A percentile compares a stretch with the other conserved stretches of the same genome.
Evolutionary conservation across 2,888 invertebrate species (phyloP).

Genomic region (Drosophila paranaensis): DNA sequence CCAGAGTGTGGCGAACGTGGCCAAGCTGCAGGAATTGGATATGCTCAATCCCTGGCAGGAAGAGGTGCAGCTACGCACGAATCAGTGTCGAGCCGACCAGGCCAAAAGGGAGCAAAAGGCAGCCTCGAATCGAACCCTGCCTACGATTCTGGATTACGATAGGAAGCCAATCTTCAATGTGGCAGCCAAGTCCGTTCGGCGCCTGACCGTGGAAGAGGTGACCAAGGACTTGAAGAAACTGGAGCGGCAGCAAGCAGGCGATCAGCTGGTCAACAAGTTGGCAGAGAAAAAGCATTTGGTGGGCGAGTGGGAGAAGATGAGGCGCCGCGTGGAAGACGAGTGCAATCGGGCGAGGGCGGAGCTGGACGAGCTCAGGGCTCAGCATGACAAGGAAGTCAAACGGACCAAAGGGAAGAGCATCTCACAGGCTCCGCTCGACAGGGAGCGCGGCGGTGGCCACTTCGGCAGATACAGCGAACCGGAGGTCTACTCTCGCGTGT

Average conservation of each 20-base stretch:
- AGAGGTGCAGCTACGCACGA: not conserved
- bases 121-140: not conserved
- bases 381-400: not conserved
- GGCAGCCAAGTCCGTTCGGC: not conserved
- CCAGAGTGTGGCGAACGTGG: not conserved
- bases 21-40: not conserved
- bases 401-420: not conserved
- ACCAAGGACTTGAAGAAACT: conserved; percentile 1
- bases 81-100: not conserved
- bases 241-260: not conserved
- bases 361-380: conserved; percentile 3
- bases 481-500: rapidly evolving
- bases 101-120: not conserved
- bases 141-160: not conserved
- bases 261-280: conserved; percentile 11
- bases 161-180: not conserved
- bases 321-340: conserved; percentile 27
- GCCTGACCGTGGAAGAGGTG: not conserved
- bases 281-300: conserved; percentile 20
- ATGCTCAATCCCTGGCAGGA: conserved; percentile 20
- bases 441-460: conserved; percentile 35
- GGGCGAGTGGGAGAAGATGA: conserved; percentile 33
- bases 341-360: conserved; percentile 25
- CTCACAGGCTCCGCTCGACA: not conserved
- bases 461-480: not conserved